Evolutionary conservation across 2,888 invertebrate genomes (phyloP).

Genomic region (Boloria selene): DNA sequence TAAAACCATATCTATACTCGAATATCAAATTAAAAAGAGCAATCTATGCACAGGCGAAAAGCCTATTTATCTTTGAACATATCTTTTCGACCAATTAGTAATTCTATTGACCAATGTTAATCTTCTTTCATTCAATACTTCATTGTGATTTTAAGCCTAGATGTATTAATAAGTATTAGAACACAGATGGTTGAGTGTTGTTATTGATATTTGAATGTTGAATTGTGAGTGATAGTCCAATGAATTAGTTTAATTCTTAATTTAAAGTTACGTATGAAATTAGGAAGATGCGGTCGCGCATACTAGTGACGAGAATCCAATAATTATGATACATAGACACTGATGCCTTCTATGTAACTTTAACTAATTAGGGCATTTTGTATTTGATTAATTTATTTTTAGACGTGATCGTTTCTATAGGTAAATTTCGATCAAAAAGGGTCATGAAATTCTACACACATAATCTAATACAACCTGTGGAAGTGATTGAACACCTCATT

Average conservation of each 20-base stretch:
- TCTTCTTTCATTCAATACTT: constrained; percentile 71
- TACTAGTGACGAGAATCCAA: constrained; percentile 82
- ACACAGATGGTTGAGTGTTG: constrained; percentile 72
- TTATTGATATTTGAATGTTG: constrained; percentile 68
- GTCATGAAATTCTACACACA: constrained; percentile 58
- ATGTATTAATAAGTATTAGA: constrained; percentile 82
- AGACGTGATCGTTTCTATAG: constrained; percentile 73
- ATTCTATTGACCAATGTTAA: constrained; percentile 72
- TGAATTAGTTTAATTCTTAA: constrained; percentile 78
- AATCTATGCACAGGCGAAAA: constrained; percentile 60
- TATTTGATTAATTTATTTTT: constrained; percentile 78
- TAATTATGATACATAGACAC: constrained; percentile 70
- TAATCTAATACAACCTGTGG: constrained; percentile 54
- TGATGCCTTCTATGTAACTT: constrained; percentile 79
- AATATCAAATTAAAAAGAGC: constrained; percentile 62
- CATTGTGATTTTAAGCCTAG: constrained; percentile 78
- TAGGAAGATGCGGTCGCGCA: constrained; percentile 82
- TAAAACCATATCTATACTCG: constrained; percentile 51
- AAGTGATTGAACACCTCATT: constrained; percentile 58
- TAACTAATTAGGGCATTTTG: constrained; percentile 79
- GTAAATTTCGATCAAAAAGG: constrained; percentile 76
- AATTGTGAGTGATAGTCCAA: constrained; percentile 79
- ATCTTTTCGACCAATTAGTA: constrained; percentile 77
- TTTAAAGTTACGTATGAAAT: constrained; percentile 78
- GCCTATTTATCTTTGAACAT: constrained; percentile 70